Evolutionary conservation across 2,888 invertebrate genomes (phyloP).

Genomic region (Uropetala carovei): DNA sequence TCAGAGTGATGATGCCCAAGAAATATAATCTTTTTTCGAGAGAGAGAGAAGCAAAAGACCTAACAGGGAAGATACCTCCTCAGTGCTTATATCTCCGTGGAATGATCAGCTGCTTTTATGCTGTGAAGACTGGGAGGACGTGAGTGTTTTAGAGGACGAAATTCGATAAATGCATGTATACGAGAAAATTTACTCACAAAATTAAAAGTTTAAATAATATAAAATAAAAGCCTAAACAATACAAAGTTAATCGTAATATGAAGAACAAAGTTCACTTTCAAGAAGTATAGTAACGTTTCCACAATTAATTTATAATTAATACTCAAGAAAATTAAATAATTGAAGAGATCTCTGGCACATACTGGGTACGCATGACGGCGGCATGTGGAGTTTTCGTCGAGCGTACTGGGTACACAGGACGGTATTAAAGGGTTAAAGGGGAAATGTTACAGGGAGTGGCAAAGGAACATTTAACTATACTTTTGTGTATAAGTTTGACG

Average conservation of each 20-base stretch:
- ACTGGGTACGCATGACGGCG: constrained; percentile 16
- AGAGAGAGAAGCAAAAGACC: background rate
- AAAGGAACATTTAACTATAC: too few species aligned
- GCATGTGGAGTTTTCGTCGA: background rate
- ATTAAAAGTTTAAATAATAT: background rate
- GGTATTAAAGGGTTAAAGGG: background rate
- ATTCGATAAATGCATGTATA: background rate
- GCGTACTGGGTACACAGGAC: background rate
- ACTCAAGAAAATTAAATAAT: background rate
- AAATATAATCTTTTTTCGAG: too few species aligned
- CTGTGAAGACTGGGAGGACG: too few species aligned
- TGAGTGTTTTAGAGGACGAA: background rate
- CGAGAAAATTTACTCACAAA: background rate
- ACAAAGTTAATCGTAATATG: background rate
- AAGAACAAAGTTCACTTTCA: too few species aligned
- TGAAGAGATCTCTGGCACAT: background rate
- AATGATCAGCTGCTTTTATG: too few species aligned
- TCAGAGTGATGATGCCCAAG: background rate
- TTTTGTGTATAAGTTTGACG: too few species aligned
- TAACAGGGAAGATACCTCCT: background rate
- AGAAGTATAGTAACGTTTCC: background rate
- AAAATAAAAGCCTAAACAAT: background rate
- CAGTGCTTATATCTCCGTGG: too few species aligned
- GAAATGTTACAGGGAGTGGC: too few species aligned
- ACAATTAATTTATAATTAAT: background rate